Conservation (phyloP, 2,888 invertebrate species). For the Onthophagus sagittarius region DNA sequence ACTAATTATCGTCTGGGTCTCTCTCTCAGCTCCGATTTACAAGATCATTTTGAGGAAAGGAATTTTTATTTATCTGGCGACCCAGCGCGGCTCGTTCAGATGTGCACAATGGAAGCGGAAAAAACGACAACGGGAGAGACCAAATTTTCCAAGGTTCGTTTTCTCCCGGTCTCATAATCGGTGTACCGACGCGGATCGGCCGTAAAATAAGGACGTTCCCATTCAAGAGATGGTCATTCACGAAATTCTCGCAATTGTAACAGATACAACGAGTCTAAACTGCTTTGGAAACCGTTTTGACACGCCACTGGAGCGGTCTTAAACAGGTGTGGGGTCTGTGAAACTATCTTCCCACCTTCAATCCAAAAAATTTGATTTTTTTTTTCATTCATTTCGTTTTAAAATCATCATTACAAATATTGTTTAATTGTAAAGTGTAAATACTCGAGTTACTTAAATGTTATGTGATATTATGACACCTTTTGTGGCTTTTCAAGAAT, state of each 20-base stretch:
- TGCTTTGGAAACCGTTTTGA: conserved; percentile 8
- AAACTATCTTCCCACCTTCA: background rate
- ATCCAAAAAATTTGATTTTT: background rate
- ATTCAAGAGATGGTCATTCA: conserved; percentile 17
- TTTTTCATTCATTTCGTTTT: no score
- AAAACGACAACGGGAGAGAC: conserved; percentile 4
- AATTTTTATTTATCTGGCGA: background rate
- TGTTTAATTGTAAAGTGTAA: no score
- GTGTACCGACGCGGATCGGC: background rate
- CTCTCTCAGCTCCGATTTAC: background rate
- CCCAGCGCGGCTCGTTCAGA: background rate
- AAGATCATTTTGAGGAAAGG: background rate
- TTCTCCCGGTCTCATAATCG: background rate
- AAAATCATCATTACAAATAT: no score
- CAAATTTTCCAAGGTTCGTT: conserved; percentile 12
- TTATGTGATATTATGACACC: no score
- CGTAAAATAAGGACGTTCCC: background rate
- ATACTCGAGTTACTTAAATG: no score
- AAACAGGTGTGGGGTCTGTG: background rate
- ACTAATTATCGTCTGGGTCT: background rate
- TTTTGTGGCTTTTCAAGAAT: no score
- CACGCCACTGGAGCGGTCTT: conserved; percentile 3
- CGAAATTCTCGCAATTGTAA: conserved; percentile 25
- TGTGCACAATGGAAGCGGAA: background rate
- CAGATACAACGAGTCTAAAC: background rate